phyloP scores from a whole-genome alignment of 1,140 invertebrate genomes.

The Amphibalanus amphitrite region DNA sequence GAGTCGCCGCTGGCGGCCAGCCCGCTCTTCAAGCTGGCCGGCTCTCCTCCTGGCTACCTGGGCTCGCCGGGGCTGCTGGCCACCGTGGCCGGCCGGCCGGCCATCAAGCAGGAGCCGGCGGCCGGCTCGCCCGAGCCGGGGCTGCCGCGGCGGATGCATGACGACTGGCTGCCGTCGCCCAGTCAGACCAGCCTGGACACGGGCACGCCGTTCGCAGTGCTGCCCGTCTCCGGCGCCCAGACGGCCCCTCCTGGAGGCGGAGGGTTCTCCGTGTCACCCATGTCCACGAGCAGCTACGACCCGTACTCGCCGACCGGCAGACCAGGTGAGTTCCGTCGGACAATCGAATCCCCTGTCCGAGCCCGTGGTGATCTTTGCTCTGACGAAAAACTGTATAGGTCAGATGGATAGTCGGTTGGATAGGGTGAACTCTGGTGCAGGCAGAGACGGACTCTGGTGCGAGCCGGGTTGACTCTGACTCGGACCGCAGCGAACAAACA shows the following conservation, averaged over 20 bases:
- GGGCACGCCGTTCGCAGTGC: conserved; percentile 32
- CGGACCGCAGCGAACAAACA: too few relatives aligned
- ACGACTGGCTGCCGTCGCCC: conserved; percentile 27
- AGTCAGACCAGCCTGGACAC: conserved; percentile 35
- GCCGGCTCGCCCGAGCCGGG: not conserved
- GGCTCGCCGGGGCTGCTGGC: not conserved
- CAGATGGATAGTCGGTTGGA: too few relatives aligned
- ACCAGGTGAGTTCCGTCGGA: conserved; percentile 43
- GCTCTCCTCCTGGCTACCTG: not conserved
- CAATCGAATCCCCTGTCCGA: too few relatives aligned
- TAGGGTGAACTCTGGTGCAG: too few relatives aligned
- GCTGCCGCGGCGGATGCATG: conserved; percentile 17
- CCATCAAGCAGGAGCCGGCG: conserved; percentile 2
- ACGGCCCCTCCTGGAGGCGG: too few relatives aligned
- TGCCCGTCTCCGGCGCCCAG: not conserved
- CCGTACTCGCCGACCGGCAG: conserved; percentile 70
- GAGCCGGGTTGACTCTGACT: too few relatives aligned
- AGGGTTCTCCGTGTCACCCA: conserved; percentile 46
- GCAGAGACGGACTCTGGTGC: too few relatives aligned
- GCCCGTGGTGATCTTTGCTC: too few relatives aligned
- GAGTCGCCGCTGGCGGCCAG: not conserved
- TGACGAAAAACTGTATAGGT: too few relatives aligned
- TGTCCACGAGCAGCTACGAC: conserved; percentile 64
- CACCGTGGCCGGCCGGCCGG: not conserved
- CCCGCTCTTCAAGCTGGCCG: conserved; percentile 1